Conservation (phyloP, 2,113 vertebrate species). For the Pseudolaguvia tuberculata region DNA sequence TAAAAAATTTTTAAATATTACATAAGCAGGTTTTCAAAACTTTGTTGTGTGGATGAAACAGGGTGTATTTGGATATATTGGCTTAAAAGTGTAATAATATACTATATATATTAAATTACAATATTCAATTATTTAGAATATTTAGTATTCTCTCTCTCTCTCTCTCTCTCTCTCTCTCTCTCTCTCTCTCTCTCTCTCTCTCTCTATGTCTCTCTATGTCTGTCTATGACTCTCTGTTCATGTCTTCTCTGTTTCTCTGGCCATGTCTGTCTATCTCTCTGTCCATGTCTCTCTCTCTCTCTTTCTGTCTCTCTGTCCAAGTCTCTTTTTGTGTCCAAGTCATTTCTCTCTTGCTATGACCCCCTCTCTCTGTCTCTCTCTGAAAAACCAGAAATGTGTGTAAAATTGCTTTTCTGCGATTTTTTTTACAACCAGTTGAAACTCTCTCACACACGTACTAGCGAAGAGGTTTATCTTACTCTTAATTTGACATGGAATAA, state of each 20-base stretch:
- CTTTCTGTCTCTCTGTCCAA: neutral
- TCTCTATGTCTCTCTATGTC: no score
- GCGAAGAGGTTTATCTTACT: constrained; percentile 44
- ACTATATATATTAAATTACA: no score
- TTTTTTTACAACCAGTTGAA: constrained; percentile 47
- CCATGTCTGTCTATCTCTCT: neutral
- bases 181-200: no score
- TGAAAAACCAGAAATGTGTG: constrained; percentile 40
- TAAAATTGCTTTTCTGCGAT: constrained; percentile 49
- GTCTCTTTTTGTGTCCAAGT: no score
- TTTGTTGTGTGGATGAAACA: neutral
- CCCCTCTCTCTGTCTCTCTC: neutral
- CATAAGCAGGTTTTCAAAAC: constrained; percentile 10
- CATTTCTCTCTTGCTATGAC: constrained; percentile 6
- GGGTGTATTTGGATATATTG: neutral
- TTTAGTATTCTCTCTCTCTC: no score
- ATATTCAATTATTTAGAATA: no score
- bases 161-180: no score
- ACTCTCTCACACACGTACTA: constrained; percentile 11
- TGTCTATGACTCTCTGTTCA: no score
- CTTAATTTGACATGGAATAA: constrained; percentile 46
- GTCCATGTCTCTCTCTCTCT: constrained; percentile 1
- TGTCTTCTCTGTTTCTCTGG: neutral
- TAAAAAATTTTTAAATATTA: constrained; percentile 24
- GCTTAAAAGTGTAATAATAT: neutral